A percentile compares a stretch with the other conserved stretches of the same genome.
phyloP scores from a whole-genome alignment of 2,888 invertebrate genomes.

The Acrobasis repandana region DNA sequence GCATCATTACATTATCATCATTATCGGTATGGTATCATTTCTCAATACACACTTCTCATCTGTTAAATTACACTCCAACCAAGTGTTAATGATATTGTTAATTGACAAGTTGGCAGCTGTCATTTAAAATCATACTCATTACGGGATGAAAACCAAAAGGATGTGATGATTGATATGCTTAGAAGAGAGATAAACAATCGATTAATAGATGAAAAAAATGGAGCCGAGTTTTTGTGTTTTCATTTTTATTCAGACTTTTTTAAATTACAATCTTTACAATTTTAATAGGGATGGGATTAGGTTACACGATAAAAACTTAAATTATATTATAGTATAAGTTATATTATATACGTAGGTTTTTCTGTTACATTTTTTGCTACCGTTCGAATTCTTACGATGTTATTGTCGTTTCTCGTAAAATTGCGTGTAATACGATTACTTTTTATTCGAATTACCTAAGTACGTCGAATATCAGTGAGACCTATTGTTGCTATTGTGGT shows the following conservation, averaged over 20 bases:
- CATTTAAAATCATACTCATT: slow-evolving; percentile 20
- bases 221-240: neutral
- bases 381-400: slow-evolving; percentile 8
- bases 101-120: slow-evolving; percentile 26
- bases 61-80: neutral
- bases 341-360: too few species aligned
- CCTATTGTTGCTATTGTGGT: slow-evolving; percentile 19
- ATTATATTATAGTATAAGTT: neutral
- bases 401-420: slow-evolving; percentile 2
- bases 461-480: neutral
- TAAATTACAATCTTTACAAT: neutral
- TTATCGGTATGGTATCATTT: neutral
- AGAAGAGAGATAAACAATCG: slow-evolving; percentile 8
- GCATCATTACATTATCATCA: neutral
- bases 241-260: neutral
- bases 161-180: slow-evolving; percentile 13
- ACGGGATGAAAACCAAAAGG: slow-evolving; percentile 7
- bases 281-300: neutral
- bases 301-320: neutral
- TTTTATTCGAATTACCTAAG: slow-evolving; percentile 3
- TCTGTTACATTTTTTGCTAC: slow-evolving; percentile 5
- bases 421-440: slow-evolving; percentile 16
- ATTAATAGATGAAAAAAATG: neutral
- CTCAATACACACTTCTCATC: neutral
- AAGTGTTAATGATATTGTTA: slow-evolving; percentile 22